phyloP scores from a whole-genome alignment of 2,888 invertebrate species.

The Drosophila percnosoma region DNA sequence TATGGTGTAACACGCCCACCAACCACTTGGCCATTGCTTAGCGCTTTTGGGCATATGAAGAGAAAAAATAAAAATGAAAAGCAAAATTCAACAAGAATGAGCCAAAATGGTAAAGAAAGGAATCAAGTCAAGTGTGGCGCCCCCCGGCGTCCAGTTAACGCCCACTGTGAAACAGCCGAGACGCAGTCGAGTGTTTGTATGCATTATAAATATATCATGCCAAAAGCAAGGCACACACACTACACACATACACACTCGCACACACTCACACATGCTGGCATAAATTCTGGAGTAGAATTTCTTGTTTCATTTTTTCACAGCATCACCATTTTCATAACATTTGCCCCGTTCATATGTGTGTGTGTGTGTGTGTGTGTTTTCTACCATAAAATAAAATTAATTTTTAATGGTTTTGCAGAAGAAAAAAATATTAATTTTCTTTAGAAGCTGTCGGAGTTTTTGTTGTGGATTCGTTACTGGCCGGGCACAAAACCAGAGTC shows the following conservation, averaged over 20 bases:
- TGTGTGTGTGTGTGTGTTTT: slow-evolving; percentile 26
- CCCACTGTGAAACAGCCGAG: slow-evolving; percentile 56
- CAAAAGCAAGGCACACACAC: slow-evolving; percentile 42
- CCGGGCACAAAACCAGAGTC: slow-evolving; percentile 30
- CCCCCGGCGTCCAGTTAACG: slow-evolving; percentile 67
- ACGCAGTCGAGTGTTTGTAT: slow-evolving; percentile 72
- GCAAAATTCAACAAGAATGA: slow-evolving; percentile 22
- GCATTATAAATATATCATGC: slow-evolving; percentile 76
- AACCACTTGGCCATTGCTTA: slow-evolving; percentile 56
- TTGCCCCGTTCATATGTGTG: slow-evolving; percentile 21
- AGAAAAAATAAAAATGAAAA: slow-evolving; percentile 21
- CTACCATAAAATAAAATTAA: slow-evolving; percentile 77
- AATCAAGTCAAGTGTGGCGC: slow-evolving; percentile 75
- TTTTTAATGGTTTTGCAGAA: slow-evolving; percentile 79
- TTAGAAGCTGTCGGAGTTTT: slow-evolving; percentile 59
- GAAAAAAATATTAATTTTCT: slow-evolving; percentile 76
- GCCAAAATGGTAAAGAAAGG: slow-evolving; percentile 54
- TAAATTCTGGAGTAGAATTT: slow-evolving; percentile 55
- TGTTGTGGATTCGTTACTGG: slow-evolving; percentile 59
- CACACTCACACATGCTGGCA: slow-evolving; percentile 40
- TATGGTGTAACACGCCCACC: slow-evolving; percentile 54
- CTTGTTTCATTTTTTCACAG: slow-evolving; percentile 49
- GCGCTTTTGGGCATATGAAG: slow-evolving; percentile 60
- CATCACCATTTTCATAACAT: slow-evolving; percentile 57
- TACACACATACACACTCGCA: slow-evolving; percentile 1